Evolutionary conservation across 2,888 invertebrate species (phyloP).

Genomic region (Drosophila colorata): DNA sequence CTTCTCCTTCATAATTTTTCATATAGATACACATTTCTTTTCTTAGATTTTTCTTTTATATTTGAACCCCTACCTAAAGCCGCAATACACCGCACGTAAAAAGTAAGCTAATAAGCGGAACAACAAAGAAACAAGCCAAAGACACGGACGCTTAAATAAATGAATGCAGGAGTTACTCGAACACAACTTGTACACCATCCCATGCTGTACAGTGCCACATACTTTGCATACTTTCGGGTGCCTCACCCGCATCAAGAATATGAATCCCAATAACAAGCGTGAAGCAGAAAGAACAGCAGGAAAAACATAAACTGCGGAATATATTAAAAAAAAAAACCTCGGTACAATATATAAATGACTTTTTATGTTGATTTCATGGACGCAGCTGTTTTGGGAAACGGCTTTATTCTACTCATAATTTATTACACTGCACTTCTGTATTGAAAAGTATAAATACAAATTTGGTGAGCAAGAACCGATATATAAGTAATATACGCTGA

Average conservation of each 20-base stretch:
- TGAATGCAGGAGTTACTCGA: conserved; percentile 64
- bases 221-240: conserved; percentile 70
- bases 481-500: not conserved
- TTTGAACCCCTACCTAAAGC: conserved; percentile 24
- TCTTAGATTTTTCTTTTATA: conserved; percentile 22
- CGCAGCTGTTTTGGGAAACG: conserved; percentile 68
- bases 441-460: conserved; percentile 73
- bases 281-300: conserved; percentile 57
- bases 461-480: conserved; percentile 28
- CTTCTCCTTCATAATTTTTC: conserved; percentile 26
- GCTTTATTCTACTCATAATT: conserved; percentile 59
- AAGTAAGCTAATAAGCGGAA: conserved; percentile 63
- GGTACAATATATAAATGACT: conserved; percentile 74
- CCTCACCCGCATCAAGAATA: conserved; percentile 43
- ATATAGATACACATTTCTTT: conserved; percentile 31
- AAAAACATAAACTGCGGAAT: conserved; percentile 61
- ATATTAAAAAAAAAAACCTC: conserved; percentile 49
- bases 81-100: conserved; percentile 57
- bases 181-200: conserved; percentile 18
- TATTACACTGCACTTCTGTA: conserved; percentile 69
- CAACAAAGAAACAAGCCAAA: conserved; percentile 69
- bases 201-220: conserved; percentile 52
- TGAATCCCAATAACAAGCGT: conserved; percentile 67
- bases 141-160: conserved; percentile 77
- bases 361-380: conserved; percentile 81